These are phyloP conservation scores for Sesamia nonagrioides DNA, from an alignment of 1,140 invertebrate genomes.

Conservation along the genomic window DNA sequence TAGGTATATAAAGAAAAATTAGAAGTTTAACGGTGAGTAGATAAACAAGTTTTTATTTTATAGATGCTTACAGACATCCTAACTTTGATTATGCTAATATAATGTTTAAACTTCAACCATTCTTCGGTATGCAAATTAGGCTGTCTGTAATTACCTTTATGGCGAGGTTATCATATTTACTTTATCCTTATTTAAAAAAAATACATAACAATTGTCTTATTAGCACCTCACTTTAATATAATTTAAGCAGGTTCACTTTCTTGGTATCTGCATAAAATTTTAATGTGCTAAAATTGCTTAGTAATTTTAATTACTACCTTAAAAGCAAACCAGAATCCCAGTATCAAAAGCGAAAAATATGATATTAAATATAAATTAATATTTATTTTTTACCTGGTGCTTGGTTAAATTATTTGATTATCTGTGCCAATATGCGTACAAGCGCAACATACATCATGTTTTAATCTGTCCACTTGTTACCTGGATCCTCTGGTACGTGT, in stretches of 20 bases:
- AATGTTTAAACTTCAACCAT: not conserved
- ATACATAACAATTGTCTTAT: no score
- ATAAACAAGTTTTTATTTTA: not conserved
- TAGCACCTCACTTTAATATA: no score
- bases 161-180: not conserved
- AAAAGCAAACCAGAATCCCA: no score
- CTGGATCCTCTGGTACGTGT: constrained; percentile 99
- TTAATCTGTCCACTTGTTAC: constrained; percentile 83
- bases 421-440: constrained; percentile 5
- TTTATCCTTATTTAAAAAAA: no score
- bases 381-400: not conserved
- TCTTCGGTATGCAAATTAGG: not conserved
- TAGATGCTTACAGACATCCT: not conserved
- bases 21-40: no score
- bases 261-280: no score
- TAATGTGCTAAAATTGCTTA: no score
- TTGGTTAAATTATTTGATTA: constrained; percentile 13
- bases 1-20: no score
- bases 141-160: not conserved
- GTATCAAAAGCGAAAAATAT: not conserved
- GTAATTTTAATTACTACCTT: no score
- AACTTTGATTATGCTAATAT: not conserved
- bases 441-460: not conserved
- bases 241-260: no score
- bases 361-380: constrained; percentile 3